Percentiles rank a stretch among this genome's conserved stretches.
These are phyloP conservation scores for Drosophila neotestacea DNA, from an alignment of 2,888 invertebrate species.

Conservation along the genomic window DNA sequence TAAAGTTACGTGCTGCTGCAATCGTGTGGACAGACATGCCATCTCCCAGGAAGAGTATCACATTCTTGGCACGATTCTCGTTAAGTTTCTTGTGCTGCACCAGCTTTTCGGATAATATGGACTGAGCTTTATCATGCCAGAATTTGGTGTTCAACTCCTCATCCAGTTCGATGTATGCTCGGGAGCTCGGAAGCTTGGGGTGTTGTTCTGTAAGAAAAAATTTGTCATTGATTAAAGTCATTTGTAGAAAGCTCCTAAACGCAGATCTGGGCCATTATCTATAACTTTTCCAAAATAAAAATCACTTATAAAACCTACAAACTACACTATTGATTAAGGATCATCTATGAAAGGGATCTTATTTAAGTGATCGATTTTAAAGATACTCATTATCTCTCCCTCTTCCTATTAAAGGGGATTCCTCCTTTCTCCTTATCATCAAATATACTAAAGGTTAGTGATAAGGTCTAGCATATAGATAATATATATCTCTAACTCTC, in stretches of 20 bases:
- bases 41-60: conserved; percentile 90
- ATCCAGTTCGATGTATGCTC: conserved; percentile 53
- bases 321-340: no score
- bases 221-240: neutral
- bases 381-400: no score
- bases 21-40: conserved; percentile 91
- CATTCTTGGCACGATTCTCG: conserved; percentile 86
- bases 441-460: neutral
- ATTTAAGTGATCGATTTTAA: no score
- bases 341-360: no score
- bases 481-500: neutral
- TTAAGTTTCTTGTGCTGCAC: conserved; percentile 63
- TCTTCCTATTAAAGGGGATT: no score
- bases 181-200: conserved; percentile 57
- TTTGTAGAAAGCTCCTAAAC: no score
- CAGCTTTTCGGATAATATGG: conserved; percentile 71
- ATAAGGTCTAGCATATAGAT: neutral
- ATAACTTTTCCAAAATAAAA: no score
- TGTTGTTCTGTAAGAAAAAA: conserved; percentile 56
- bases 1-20: conserved; percentile 88
- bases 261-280: no score
- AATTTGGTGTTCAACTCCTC: conserved; percentile 75
- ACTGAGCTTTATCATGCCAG: conserved; percentile 83
- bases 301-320: no score
- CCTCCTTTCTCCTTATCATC: no score